phyloP scores from a whole-genome alignment of 1,140 invertebrate species.

The Drosophila santomea region DNA sequence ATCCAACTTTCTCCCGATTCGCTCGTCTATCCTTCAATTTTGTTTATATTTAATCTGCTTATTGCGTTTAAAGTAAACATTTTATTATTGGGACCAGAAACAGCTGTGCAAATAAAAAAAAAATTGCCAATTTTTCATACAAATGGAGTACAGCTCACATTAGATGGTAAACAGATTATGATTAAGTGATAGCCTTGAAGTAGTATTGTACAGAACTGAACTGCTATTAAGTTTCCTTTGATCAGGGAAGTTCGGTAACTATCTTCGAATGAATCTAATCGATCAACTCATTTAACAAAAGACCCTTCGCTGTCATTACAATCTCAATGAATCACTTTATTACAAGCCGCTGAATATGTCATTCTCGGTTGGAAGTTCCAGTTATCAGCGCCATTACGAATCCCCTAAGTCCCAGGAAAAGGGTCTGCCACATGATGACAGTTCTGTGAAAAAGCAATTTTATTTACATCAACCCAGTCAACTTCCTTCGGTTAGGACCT shows the following conservation, averaged over 20 bases:
- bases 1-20: not conserved
- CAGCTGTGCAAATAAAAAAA: constrained; percentile 33
- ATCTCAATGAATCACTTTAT: constrained; percentile 37
- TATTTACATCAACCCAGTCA: constrained; percentile 29
- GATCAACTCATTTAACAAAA: constrained; percentile 2
- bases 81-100: constrained; percentile 1
- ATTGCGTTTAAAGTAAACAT: constrained; percentile 12
- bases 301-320: not conserved
- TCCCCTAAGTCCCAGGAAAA: constrained; percentile 9
- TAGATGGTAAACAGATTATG: not conserved
- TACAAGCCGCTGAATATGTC: constrained; percentile 23
- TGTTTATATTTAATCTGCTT: constrained; percentile 11
- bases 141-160: constrained; percentile 3
- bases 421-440: constrained; percentile 36
- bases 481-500: constrained; percentile 14
- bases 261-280: constrained; percentile 18
- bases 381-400: constrained; percentile 28
- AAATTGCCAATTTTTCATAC: constrained; percentile 15
- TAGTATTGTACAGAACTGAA: not conserved
- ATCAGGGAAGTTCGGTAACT: not conserved
- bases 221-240: not conserved
- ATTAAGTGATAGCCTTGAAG: not conserved
- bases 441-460: constrained; percentile 29
- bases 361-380: constrained; percentile 16
- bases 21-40: constrained; percentile 9